Base-by-base conservation (phyloP, 2,797 vertebrate genomes). In the Bucorvus abyssinicus region DNA sequence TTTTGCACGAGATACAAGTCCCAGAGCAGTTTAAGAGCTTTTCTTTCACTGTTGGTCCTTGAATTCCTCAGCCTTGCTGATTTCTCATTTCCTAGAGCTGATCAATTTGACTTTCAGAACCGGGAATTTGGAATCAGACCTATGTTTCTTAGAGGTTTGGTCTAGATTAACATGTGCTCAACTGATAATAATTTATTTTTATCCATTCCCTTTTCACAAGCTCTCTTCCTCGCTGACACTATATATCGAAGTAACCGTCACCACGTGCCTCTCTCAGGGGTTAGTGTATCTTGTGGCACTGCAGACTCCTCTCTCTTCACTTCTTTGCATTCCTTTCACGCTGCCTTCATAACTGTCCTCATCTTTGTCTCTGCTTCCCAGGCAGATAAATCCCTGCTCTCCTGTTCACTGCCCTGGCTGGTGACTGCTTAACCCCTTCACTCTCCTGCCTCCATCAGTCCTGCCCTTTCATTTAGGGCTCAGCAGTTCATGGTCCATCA, bases 401-500 rank as follows among this genome's bases (percentile, higher is more conserved):
- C 20, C 61, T 71, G n/a, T 52, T 93, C 53, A 6, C 65, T 74
- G 52, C 52, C 29, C 63, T 38, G 53, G 32, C 40, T 84, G 61
- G 34, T 75, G 36, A 14, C 52, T 64, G 64, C 57, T 87, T 74
- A 85, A 83, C 64, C 83, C 53, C 75, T 84, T 50, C n/a, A 8
- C 45, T 53, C 21, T 74, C 12, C 84, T 76, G 67, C 57, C 38
- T 90, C 45, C 7, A 0, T 21, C 11, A 2, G 67, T 71, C 63
- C 82, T 86, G 70, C 50, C 57, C 86, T 88, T 93, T 90, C n/a
- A 68, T 68, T 15, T 57, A 12, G 45, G 76, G 65, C 79, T 90
- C 64, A 50, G 76, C 53, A 34, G 83, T 84, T 93, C 93, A 90
- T 87, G 92, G 74, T 93, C 83, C 88, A 79, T 34, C 65, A 93